A percentile compares a stretch with the other conserved stretches of the same genome.
Evolutionary conservation across 2,797 vertebrate genomes (phyloP).

Genomic region (Rousettus madagascariensis): DNA sequence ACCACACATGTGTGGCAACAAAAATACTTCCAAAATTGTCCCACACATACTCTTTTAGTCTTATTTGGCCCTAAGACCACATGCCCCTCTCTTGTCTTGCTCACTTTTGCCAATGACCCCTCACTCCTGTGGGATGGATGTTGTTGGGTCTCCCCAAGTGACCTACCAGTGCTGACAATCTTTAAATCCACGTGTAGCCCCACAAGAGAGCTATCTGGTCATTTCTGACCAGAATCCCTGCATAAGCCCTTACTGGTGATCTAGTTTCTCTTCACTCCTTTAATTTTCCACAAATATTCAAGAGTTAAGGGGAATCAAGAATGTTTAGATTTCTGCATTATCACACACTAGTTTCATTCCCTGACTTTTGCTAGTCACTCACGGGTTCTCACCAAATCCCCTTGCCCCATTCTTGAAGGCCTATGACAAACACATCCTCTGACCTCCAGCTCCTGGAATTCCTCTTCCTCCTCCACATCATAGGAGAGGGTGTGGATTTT

Average conservation of each 20-base stretch:
- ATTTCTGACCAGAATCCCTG: background rate
- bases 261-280: background rate
- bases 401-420: background rate
- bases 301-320: background rate
- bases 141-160: background rate
- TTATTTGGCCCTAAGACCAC: background rate
- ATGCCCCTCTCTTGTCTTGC: background rate
- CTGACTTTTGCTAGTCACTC: background rate
- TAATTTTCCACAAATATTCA: background rate
- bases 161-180: background rate
- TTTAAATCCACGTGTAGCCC: background rate
- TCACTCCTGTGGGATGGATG: background rate
- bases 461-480: slow-evolving; percentile 92
- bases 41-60: background rate
- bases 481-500: slow-evolving; percentile 95
- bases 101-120: background rate
- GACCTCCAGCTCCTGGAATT: slow-evolving; percentile 96
- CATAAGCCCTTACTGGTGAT: background rate
- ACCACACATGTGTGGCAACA: background rate
- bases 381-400: background rate
- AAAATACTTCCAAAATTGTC: background rate
- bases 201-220: background rate
- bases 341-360: background rate
- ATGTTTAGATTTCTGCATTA: background rate
- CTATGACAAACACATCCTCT: slow-evolving; percentile 58